Evolutionary conservation across 1,140 invertebrate species (phyloP).

Genomic region (Himalopsyche phryganea): DNA sequence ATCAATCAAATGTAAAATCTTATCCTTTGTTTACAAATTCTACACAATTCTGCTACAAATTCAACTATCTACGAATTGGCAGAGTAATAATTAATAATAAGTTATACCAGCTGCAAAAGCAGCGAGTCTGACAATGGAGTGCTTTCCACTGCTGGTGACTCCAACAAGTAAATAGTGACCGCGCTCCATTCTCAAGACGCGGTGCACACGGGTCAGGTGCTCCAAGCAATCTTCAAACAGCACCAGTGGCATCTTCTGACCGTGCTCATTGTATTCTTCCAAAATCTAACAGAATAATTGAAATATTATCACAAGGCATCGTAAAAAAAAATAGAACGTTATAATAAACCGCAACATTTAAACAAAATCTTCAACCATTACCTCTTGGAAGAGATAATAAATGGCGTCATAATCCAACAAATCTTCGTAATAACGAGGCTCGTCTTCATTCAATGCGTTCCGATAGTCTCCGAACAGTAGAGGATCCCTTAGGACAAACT

Average conservation of each 20-base stretch:
- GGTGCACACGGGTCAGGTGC: slow-evolving; percentile 80
- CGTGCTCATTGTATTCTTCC: slow-evolving; percentile 77
- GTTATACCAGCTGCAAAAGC: slow-evolving; percentile 66
- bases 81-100: neutral
- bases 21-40: no score
- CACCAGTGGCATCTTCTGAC: slow-evolving; percentile 70
- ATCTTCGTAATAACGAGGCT: slow-evolving; percentile 81
- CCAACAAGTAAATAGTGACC: slow-evolving; percentile 83
- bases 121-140: slow-evolving; percentile 66
- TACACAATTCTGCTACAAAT: neutral
- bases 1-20: no score
- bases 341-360: neutral
- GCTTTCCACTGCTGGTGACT: slow-evolving; percentile 82
- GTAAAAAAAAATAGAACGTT: neutral
- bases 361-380: no score
- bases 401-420: slow-evolving; percentile 83
- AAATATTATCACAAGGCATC: neutral
- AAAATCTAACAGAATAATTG: slow-evolving; percentile 71
- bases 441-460: slow-evolving; percentile 75
- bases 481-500: slow-evolving; percentile 74
- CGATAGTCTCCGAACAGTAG: slow-evolving; percentile 84
- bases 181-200: slow-evolving; percentile 76
- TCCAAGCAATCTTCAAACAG: slow-evolving; percentile 88
- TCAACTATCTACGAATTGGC: no score
- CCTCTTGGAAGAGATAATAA: slow-evolving; percentile 80